Evolutionary conservation across 1,140 invertebrate species (phyloP).

Genomic region (Temnothorax nylanderi): DNA sequence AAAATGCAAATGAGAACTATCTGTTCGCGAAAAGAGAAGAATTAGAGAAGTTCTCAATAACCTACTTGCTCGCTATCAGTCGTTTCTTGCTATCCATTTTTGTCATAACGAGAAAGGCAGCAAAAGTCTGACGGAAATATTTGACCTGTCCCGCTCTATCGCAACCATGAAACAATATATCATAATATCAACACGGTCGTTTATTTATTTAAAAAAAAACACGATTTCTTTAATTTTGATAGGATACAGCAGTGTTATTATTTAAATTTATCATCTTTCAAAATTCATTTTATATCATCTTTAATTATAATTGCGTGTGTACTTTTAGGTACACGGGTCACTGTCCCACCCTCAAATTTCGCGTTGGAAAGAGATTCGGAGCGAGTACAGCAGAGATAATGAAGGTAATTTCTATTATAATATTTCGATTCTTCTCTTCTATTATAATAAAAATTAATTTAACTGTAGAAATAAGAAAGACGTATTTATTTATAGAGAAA

Average conservation of each 20-base stretch:
- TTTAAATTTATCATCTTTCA: neutral
- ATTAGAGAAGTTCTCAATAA: neutral
- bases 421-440: too few species aligned
- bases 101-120: neutral
- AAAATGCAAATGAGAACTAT: neutral
- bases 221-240: neutral
- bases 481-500: neutral
- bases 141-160: neutral
- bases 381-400: slow-evolving; percentile 90
- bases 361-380: slow-evolving; percentile 90
- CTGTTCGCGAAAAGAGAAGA: neutral
- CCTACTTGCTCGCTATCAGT: neutral
- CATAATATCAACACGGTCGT: neutral
- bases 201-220: neutral
- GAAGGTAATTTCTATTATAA: slow-evolving; percentile 81
- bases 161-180: neutral
- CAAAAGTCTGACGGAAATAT: neutral
- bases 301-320: neutral
- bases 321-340: slow-evolving; percentile 90
- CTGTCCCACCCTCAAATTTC: slow-evolving; percentile 90
- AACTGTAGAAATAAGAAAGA: neutral
- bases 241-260: neutral
- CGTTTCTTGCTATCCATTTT: slow-evolving; percentile 4
- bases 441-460: neutral
- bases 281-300: neutral